phyloP scores from a whole-genome alignment of 2,797 vertebrate genomes.

The Acropternis orthonyx region DNA sequence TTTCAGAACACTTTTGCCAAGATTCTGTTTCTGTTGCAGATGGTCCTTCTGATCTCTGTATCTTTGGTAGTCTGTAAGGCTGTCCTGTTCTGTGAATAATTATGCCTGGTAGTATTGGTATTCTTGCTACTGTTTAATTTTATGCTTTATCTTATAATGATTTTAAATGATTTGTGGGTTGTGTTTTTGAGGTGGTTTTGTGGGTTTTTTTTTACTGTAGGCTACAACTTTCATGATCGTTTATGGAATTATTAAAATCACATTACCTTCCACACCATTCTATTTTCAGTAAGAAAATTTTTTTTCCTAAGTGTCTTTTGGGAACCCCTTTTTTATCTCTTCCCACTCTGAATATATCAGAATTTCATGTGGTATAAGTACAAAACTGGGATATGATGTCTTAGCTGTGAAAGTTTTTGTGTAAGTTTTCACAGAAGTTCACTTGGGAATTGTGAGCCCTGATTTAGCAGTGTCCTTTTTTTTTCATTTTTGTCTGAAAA shows the following conservation, averaged over 20 bases:
- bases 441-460: background rate
- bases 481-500: background rate
- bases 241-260: slow-evolving; percentile 14
- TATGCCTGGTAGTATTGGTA: background rate
- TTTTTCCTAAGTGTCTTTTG: background rate
- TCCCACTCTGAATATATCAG: background rate
- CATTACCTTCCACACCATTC: background rate
- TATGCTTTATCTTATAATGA: background rate
- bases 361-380: background rate
- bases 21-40: background rate
- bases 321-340: background rate
- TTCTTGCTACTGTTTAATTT: background rate
- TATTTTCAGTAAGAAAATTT: background rate
- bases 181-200: background rate
- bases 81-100: background rate
- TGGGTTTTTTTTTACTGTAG: background rate
- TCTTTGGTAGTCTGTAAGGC: background rate
- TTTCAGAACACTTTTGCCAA: background rate
- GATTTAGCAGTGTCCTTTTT: background rate
- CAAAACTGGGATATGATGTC: background rate
- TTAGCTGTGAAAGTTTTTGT: background rate
- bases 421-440: background rate
- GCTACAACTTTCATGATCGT: background rate
- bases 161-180: background rate
- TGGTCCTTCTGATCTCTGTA: background rate